phyloP scores from a whole-genome alignment of 2,888 invertebrate species.

The Vesta saturnalis region DNA sequence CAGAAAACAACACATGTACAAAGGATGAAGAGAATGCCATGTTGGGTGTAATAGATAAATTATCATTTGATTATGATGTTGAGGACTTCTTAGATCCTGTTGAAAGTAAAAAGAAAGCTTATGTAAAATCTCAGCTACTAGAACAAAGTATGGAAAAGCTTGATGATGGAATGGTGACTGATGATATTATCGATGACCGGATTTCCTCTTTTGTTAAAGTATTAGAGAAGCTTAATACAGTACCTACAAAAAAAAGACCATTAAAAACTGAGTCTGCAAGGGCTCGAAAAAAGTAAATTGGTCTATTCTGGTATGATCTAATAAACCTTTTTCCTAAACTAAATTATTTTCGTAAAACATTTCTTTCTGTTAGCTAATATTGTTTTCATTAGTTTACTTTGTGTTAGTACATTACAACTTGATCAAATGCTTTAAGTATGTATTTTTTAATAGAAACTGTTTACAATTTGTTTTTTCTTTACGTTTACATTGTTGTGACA shows the following conservation, averaged over 20 bases:
- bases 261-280: too few species aligned
- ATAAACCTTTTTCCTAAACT: too few species aligned
- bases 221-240: neutral
- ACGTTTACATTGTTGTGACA: too few species aligned
- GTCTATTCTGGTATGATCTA: too few species aligned
- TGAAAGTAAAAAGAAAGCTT: constrained; percentile 21
- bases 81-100: constrained; percentile 24
- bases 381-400: too few species aligned
- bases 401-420: too few species aligned
- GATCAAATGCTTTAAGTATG: too few species aligned
- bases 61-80: constrained; percentile 32
- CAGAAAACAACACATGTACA: neutral
- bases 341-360: too few species aligned
- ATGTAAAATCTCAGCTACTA: constrained; percentile 30
- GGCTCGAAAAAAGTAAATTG: too few species aligned
- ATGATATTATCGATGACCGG: constrained; percentile 18
- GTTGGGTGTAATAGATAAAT: constrained; percentile 18
- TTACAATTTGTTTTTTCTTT: too few species aligned
- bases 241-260: neutral
- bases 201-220: constrained; percentile 3
- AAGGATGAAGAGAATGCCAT: constrained; percentile 19
- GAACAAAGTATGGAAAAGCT: constrained; percentile 18
- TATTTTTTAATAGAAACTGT: too few species aligned
- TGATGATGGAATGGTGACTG: constrained; percentile 8
- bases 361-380: too few species aligned